Percentiles rank a stretch among this genome's conserved stretches.
Conservation (phyloP, 2,888 invertebrate species). For the Drosophila neotestacea region DNA sequence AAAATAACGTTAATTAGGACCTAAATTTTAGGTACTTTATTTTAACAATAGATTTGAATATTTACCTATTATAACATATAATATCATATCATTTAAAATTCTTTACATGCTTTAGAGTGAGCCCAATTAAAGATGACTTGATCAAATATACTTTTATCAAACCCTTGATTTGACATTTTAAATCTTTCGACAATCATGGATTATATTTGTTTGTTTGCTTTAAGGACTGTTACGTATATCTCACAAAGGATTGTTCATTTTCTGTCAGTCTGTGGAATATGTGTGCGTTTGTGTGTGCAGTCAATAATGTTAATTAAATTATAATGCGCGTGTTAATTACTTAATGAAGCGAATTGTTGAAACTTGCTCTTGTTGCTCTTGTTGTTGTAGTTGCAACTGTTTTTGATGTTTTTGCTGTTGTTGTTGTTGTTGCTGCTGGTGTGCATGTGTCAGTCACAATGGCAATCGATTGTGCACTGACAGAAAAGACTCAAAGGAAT, state of each 20-base stretch:
- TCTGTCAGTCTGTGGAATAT: background rate
- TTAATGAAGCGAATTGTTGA: slow-evolving; percentile 68
- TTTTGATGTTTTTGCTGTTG: slow-evolving; percentile 44
- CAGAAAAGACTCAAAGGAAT: slow-evolving; percentile 46
- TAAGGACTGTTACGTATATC: background rate
- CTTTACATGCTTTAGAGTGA: too few relatives aligned
- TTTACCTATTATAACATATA: too few relatives aligned
- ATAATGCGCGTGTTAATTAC: slow-evolving; percentile 67
- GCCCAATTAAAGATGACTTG: too few relatives aligned
- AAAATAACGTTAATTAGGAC: too few relatives aligned
- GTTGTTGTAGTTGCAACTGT: slow-evolving; percentile 6
- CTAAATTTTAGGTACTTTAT: too few relatives aligned
- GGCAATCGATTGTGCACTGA: slow-evolving; percentile 45
- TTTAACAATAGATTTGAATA: too few relatives aligned
- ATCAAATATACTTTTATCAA: too few relatives aligned
- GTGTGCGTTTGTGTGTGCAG: slow-evolving; percentile 32
- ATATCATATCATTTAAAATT: too few relatives aligned
- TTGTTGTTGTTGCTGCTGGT: slow-evolving; percentile 27
- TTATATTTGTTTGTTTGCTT: background rate
- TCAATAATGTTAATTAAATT: slow-evolving; percentile 65
- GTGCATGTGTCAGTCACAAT: slow-evolving; percentile 56
- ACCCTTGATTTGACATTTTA: too few relatives aligned
- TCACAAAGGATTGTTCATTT: background rate
- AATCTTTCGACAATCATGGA: background rate
- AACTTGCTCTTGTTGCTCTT: slow-evolving; percentile 47